phyloP scores from a whole-genome alignment of 2,113 vertebrate genomes.

The Aegypius monachus region DNA sequence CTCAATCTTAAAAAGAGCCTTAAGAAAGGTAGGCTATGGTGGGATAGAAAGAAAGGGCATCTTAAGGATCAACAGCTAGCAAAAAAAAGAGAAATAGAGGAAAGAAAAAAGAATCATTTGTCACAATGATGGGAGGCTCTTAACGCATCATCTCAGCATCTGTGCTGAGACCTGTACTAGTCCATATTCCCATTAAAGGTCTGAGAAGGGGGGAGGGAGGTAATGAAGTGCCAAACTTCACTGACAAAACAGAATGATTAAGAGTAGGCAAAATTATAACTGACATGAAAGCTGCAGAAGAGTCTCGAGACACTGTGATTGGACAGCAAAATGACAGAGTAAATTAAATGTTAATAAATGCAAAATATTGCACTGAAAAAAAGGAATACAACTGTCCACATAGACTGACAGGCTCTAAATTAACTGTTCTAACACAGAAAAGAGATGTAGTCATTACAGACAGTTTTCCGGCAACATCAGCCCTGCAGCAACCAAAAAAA shows the following conservation, averaged over 20 bases:
- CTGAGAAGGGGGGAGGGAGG: neutral
- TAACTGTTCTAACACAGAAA: neutral
- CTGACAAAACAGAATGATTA: neutral
- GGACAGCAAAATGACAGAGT: slow-evolving; percentile 4
- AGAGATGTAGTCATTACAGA: neutral
- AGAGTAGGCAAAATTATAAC: neutral
- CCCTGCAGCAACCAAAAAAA: neutral
- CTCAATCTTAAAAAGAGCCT: neutral
- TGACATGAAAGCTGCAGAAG: neutral
- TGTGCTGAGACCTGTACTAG: neutral
- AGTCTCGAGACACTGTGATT: neutral
- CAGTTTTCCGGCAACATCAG: neutral
- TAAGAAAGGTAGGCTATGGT: neutral
- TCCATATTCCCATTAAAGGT: neutral
- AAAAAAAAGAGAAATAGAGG: neutral
- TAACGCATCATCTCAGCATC: neutral
- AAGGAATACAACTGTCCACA: neutral
- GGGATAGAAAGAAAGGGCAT: neutral
- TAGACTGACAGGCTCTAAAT: neutral
- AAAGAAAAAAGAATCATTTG: neutral
- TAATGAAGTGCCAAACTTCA: neutral
- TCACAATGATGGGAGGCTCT: neutral
- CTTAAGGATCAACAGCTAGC: neutral
- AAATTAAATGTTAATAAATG: slow-evolving; percentile 46
- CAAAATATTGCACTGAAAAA: neutral